Conservation (phyloP, 1,140 invertebrate genomes). For the Lordiphosa collinella region DNA sequence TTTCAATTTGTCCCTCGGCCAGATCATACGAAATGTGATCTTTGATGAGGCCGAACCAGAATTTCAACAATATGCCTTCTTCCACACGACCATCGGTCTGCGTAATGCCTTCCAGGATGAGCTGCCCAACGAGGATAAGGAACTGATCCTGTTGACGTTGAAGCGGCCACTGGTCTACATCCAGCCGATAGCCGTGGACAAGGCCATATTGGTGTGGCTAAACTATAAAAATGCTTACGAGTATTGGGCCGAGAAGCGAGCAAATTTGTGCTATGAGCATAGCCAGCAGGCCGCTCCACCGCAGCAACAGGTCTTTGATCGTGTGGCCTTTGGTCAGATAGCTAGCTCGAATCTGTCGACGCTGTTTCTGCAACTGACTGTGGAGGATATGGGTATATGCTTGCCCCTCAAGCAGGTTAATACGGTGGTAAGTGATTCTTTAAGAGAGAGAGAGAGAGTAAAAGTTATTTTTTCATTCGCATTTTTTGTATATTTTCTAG, state of each 20-base stretch:
- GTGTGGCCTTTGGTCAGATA: constrained; percentile 88
- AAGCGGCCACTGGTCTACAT: constrained; percentile 95
- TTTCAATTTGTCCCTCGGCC: constrained; percentile 95
- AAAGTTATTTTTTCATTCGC: no score
- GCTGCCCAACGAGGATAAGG: constrained; percentile 94
- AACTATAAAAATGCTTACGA: constrained; percentile 99
- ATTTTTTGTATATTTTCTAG: constrained; percentile 41
- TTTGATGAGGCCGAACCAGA: constrained; percentile 98
- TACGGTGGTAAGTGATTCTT: constrained; percentile 40
- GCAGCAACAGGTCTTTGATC: constrained; percentile 85
- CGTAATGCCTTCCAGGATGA: constrained; percentile 94
- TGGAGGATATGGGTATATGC: constrained; percentile 98
- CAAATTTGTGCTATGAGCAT: constrained; percentile 91
- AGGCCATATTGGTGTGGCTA: constrained; percentile 97
- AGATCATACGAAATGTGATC: constrained; percentile 94
- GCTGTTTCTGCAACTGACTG: constrained; percentile 95
- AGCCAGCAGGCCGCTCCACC: constrained; percentile 82
- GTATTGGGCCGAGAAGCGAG: constrained; percentile 98
- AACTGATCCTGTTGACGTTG: constrained; percentile 95
- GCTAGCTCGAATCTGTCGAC: constrained; percentile 90
- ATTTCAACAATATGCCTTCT: constrained; percentile 98
- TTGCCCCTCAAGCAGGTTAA: constrained; percentile 92
- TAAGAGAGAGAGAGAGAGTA: no score
- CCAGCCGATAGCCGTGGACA: constrained; percentile 97
- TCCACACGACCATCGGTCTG: constrained; percentile 94